phyloP scores from a whole-genome alignment of 2,888 invertebrate species.

The Melanostoma scalare region DNA sequence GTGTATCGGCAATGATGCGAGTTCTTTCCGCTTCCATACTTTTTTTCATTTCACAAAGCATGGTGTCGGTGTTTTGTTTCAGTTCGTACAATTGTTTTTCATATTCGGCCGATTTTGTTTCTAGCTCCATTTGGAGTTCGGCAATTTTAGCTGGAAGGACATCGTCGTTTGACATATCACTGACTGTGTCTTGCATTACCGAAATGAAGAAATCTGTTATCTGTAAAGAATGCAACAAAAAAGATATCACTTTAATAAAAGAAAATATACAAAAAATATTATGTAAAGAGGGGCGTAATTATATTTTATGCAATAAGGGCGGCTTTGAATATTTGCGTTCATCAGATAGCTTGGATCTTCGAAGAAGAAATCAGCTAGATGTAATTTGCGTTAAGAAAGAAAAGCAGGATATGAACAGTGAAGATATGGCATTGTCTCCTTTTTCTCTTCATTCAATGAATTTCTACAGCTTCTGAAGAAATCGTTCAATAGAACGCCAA shows the following conservation, averaged over 20 bases:
- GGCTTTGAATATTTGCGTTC: too few relatives aligned
- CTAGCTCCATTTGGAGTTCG: conserved; percentile 86
- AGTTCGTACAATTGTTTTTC: conserved; percentile 89
- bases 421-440: too few relatives aligned
- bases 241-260: background rate
- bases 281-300: too few relatives aligned
- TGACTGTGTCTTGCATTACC: conserved; percentile 86
- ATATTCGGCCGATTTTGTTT: conserved; percentile 88
- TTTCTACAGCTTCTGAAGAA: too few relatives aligned
- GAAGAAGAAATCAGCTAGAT: too few relatives aligned
- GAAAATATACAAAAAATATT: conserved; percentile 6
- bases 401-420: too few relatives aligned
- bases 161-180: conserved; percentile 84
- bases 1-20: conserved; percentile 86
- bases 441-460: too few relatives aligned
- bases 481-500: too few relatives aligned
- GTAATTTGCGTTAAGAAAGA: too few relatives aligned
- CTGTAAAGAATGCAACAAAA: conserved; percentile 80
- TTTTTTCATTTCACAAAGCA: conserved; percentile 87
- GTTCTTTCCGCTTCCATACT: conserved; percentile 88
- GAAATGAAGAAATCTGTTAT: conserved; percentile 87
- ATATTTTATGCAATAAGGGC: too few relatives aligned
- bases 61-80: conserved; percentile 86
- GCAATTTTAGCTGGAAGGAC: conserved; percentile 84
- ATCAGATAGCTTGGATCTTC: too few relatives aligned